Evolutionary conservation across 2,113 vertebrate species (phyloP).

Genomic region (Proteles cristata): DNA sequence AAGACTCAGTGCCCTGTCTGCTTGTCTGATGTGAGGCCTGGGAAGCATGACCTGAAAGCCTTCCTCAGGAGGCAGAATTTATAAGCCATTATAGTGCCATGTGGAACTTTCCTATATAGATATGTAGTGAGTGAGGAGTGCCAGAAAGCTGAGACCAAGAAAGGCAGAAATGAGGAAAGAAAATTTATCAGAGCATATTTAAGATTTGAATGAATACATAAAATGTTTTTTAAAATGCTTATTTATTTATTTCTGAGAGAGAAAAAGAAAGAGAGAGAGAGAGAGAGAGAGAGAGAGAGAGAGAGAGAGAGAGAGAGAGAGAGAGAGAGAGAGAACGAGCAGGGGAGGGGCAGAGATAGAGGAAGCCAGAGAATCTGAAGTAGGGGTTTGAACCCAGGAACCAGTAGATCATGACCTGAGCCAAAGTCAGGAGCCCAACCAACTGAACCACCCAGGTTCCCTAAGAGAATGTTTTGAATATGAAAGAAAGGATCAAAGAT

Average conservation of each 20-base stretch:
- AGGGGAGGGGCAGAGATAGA: no score
- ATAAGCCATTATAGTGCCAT: not conserved
- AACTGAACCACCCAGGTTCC: no score
- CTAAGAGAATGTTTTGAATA: not conserved
- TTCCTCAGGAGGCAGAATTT: not conserved
- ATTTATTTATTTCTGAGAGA: no score
- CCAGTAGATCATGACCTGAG: no score
- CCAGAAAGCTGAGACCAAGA: not conserved
- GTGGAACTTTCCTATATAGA: not conserved
- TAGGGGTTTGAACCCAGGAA: no score
- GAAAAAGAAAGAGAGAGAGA: no score
- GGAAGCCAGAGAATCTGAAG: no score
- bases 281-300: no score
- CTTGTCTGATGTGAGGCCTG: not conserved
- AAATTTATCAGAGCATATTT: not conserved
- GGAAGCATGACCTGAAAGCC: not conserved
- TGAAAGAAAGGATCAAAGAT: not conserved
- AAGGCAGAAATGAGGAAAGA: not conserved
- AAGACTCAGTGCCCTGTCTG: conserved; percentile 44
- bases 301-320: no score
- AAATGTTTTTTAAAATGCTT: not conserved
- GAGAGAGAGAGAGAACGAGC: no score
- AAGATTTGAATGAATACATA: not conserved
- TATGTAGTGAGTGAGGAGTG: not conserved
- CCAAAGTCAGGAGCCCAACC: no score